phyloP scores from a whole-genome alignment of 2,113 vertebrate genomes.

The Labeo catla region DNA sequence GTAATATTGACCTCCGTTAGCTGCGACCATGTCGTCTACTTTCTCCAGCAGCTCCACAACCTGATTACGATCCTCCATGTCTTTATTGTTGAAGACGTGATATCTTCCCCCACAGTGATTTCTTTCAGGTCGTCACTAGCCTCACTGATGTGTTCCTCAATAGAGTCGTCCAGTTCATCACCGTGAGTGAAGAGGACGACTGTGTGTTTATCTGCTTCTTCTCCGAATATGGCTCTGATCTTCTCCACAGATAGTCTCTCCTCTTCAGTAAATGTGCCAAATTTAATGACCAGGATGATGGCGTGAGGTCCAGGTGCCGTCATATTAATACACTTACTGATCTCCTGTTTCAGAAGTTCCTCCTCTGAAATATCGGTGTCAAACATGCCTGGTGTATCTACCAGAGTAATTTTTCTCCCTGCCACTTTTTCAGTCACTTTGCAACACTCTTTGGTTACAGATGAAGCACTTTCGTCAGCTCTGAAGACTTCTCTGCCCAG shows the following conservation, averaged over 20 bases:
- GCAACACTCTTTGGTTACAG: constrained; percentile 22
- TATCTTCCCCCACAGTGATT: no score
- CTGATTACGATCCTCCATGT: not conserved
- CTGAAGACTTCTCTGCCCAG: constrained; percentile 26
- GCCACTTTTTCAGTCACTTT: not conserved
- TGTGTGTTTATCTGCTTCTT: no score
- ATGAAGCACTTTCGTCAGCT: not conserved
- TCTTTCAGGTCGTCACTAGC: no score
- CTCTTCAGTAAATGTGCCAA: no score
- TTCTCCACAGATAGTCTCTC: no score
- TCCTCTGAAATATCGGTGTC: not conserved
- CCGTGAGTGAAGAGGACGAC: no score
- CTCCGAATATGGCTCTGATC: no score
- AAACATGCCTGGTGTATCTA: constrained; percentile 22
- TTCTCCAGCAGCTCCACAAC: constrained; percentile 52
- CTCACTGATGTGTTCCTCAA: no score
- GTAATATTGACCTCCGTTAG: constrained; percentile 47
- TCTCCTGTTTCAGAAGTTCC: not conserved
- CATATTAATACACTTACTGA: constrained; percentile 24
- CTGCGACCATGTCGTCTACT: constrained; percentile 49
- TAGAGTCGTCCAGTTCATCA: no score
- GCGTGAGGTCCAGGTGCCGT: constrained; percentile 41
- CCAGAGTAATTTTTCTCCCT: not conserved
- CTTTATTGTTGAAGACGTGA: no score
- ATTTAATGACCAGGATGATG: not conserved